Base-by-base conservation (phyloP, 2,113 vertebrate species). In the Anhinga rufa region DNA sequence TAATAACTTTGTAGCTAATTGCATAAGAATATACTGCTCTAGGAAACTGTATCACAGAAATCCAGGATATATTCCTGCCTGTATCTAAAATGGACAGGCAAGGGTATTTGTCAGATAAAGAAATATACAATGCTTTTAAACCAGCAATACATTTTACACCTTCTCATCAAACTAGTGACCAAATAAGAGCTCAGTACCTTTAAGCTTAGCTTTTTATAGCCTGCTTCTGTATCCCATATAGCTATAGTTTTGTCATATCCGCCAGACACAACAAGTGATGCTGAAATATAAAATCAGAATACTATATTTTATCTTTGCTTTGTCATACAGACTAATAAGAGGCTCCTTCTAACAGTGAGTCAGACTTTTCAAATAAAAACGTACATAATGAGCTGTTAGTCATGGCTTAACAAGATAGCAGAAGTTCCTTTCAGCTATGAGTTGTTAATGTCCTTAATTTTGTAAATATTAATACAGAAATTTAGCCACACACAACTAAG, bases 191-290 rank as follows among this genome's bases (percentile, higher is more conserved):
- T 89, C 10, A 28, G 15, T 97, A 99, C 98, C 98, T 98, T 98
- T 90, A 98, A 90, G 31, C 84, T 78, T 65, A 98, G 90, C 61
- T 98, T 98, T 95, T 78, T 98, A 90, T 90, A 98, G 48, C 96
- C 95, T 58, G 97, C 89, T 26, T 66, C 94, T 84, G 88, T 93
- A 90, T 99, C 98, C 98, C 98, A 99, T 82, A 98, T 42, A 85
- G 97, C 85, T 92, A 98, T 93, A 2, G 93, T 95, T 92, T 89
- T 97, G 92, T 99, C 98, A 9, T 98, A 98, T 26, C 98, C 97
- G 14, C 98, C 98, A 25, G 98, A 99, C 66, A 98, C 95, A 7
- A 98, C 91, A 75, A 98, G 57, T 18, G 96, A 97, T 18, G 92
- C 98, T 99, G 95, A 38, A 97, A 97, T 18, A 93, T 31, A 97